Conservation (phyloP, 2,888 invertebrate genomes). For the Drosophila paranaensis region DNA sequence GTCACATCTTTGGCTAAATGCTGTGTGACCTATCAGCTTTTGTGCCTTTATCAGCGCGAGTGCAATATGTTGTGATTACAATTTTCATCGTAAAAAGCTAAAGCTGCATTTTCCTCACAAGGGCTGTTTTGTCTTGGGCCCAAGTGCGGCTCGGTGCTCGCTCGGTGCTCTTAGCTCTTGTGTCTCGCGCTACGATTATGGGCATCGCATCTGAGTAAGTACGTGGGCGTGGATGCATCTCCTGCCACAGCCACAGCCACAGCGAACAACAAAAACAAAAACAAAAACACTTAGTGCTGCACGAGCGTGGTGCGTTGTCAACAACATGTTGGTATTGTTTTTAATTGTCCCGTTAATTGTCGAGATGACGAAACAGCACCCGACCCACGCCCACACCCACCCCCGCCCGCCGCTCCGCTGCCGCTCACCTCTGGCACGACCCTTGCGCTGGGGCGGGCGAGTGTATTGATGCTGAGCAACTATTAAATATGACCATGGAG, state of each 20-base stretch:
- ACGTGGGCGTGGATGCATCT: constrained; percentile 22
- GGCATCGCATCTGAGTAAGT: constrained; percentile 24
- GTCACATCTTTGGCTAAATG: constrained; percentile 55
- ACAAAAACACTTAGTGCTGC: constrained; percentile 65
- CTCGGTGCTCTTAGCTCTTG: not conserved
- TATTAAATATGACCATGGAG: not conserved
- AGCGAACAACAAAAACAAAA: not conserved
- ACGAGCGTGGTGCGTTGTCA: constrained; percentile 40
- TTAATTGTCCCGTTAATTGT: constrained; percentile 79
- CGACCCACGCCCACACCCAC: not conserved
- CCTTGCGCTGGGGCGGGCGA: not conserved
- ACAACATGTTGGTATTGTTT: constrained; percentile 56
- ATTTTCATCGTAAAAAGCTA: constrained; percentile 79
- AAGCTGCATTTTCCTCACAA: constrained; percentile 80
- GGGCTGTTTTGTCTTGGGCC: constrained; percentile 22
- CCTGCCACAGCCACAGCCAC: not conserved
- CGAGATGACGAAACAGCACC: constrained; percentile 53
- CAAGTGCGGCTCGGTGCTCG: not conserved
- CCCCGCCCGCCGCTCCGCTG: not conserved
- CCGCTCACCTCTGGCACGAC: constrained; percentile 59
- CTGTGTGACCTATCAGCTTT: constrained; percentile 83
- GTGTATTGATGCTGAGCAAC: constrained; percentile 3
- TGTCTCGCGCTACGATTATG: constrained; percentile 40
- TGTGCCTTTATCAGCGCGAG: constrained; percentile 65
- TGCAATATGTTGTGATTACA: constrained; percentile 78